Base-by-base conservation (phyloP, 2,888 invertebrate species). In the Ceriagrion tenellum region DNA sequence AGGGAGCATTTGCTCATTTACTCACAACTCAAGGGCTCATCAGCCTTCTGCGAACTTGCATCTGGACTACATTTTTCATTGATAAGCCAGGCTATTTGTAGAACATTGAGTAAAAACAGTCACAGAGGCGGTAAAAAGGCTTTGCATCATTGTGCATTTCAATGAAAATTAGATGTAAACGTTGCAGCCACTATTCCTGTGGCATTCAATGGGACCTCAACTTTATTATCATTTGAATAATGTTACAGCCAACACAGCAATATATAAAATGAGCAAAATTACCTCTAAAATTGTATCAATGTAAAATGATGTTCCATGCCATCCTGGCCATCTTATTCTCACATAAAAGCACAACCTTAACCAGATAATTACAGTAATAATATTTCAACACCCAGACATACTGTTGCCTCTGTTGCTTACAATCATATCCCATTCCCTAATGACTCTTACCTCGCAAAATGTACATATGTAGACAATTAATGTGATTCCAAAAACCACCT, bases 251-350 rank as follows among this genome's bases (percentile, higher is more conserved):
- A 35, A 35, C 16, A 81, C 16, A 81, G 69, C 69, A 23, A 69
- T 69, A 69, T 69, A 81, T 81, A 81, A 81, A 81, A 81, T 81
- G 30, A 81, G 81, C 81, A 81, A 81, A 81, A 81, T 81, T 30
- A 81, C 81, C 81, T 81, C 81, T 81, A 81, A 81, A 81, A 81
- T 35, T 35, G 35, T 81, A 81, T 35, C 81, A 81, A 3, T 35
- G 81, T 81, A 81, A 81, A 81, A 30, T 26, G 35, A 81, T 30
- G 74, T 1, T 23, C 69, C 8, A 26, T 69, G 69, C 8, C 81
- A 35, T 16, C 16, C 35, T 18, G 30, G 6, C 81, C 81, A 81
- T 35, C 35, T 16, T 35, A 81, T 35, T 81, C 81, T 13, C 81
- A 81, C 35, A 35, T 81, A 81, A 81, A 81, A 81, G 35, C 35